Conservation (phyloP, 2,888 invertebrate genomes). For the Campaea margaritaria region DNA sequence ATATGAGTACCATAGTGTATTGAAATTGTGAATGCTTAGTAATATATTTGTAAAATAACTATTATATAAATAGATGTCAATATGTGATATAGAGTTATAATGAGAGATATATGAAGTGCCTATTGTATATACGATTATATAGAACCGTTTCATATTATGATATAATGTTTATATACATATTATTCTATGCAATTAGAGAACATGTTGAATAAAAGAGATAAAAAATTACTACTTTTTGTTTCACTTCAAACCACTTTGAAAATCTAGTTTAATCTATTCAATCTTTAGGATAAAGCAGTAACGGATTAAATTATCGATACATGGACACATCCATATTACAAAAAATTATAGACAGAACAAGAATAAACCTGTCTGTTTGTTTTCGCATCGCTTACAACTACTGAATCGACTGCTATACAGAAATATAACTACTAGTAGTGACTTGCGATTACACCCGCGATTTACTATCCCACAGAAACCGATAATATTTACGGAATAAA, state of each 20-base stretch:
- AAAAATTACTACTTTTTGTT: slow-evolving; percentile 40
- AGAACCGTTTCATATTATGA: slow-evolving; percentile 52
- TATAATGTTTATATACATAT: slow-evolving; percentile 53
- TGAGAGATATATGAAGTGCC: slow-evolving; percentile 67
- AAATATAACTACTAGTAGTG: no score
- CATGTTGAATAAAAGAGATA: slow-evolving; percentile 73
- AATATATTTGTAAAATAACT: slow-evolving; percentile 42
- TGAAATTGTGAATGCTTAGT: slow-evolving; percentile 45
- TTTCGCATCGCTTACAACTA: no score
- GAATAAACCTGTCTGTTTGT: no score
- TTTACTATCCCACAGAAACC: no score
- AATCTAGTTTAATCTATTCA: no score
- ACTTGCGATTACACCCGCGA: no score
- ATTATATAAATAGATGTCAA: slow-evolving; percentile 52
- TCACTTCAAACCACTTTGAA: slow-evolving; percentile 5
- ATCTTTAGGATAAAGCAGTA: no score
- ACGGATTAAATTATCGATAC: no score
- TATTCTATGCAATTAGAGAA: slow-evolving; percentile 60
- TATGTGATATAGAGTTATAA: slow-evolving; percentile 82
- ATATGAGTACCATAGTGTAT: slow-evolving; percentile 34
- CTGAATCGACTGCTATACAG: no score
- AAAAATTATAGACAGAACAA: no score
- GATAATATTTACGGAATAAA: no score
- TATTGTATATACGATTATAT: slow-evolving; percentile 69
- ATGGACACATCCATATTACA: no score